Base-by-base conservation (phyloP, 2,113 vertebrate genomes). In the Podarcis cretensis region DNA sequence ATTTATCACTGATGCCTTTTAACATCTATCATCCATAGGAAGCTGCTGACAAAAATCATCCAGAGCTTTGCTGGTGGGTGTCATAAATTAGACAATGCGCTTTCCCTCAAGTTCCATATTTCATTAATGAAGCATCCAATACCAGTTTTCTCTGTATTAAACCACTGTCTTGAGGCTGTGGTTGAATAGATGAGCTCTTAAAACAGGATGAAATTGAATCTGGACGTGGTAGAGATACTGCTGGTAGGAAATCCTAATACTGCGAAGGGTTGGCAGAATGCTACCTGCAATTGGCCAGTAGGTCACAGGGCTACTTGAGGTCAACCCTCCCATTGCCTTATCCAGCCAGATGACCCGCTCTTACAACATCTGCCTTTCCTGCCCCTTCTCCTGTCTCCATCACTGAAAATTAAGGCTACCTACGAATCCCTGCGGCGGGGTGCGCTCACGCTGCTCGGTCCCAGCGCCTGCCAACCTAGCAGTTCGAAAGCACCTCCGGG, bases 21-120 rank as follows among this genome's bases (percentile, higher is more conserved):
- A 85, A 74, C 48, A 37, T 75, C n/a, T 75, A 63, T 85, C 57
- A 85, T 59, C 83, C 59, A 85, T 59, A 85, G 71, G 48, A 84
- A 59, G 20, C 69, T 74, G 30, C 69, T 75, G 83, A 75, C 71
- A 85, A 48, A 63, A 75, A 85, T 75, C 83, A 84, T 84, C 13
- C 1, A 73, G 83, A 74, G 48, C 48, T 84, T 74, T 74, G 71
- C 69, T 85, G 83, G 74, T 59, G 71, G 71, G 69, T 35, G 74
- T 75, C 69, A 85, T 85, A 85, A 85, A 85, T 85, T 75, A 59
- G 32, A n/a, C 69, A 59, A 75, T 75, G 37, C 71, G 59, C 48
- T 75, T 37, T 74, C 48, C 83, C 69, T 75, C 21, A 23, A 85
- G 71, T 85, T 85, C 71, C 59, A 59, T 85, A 85, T 75, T 85